Base-by-base conservation (phyloP, 2,113 vertebrate species). In the Galeopterus variegatus region DNA sequence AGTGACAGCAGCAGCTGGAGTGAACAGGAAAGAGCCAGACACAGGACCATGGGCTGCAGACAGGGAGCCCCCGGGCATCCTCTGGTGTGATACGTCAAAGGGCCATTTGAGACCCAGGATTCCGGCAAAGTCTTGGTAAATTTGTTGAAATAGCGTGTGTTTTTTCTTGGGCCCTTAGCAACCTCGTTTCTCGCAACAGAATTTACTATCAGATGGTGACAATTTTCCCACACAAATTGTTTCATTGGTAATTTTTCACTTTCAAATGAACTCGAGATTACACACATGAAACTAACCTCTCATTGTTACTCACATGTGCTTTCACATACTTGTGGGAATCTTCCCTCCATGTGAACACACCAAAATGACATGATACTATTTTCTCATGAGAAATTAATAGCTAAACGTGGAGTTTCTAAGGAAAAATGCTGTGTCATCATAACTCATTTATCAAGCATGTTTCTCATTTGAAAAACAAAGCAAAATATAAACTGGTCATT, bases 141-240 rank as follows among this genome's bases (percentile, higher is more conserved):
- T 45, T 12, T 33, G 18, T 12, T 64, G 58, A 28, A 41, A 33
- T 1, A 2, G 31, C 9, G 33, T 19, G 52, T 8, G 50, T n/a
- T 8, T 28, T n/a, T 28, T 24, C 31, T 76, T 1, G 8, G 56
- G 67, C 54, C 0, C 0, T 24, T 5, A 9, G 13, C 41, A 33
- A 31, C 33, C 11, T 5, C 23, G 1, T 60, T 41, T n/a, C 10
- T 1, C 5, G 18, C 18, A 5, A 15, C 15, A 21, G 24, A 31
- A 10, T 3, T 6, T 8, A 0, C 80, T 23, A 5, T n/a, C 8
- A 6, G 0, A 21, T 26, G 5, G 48, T 28, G 88, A 52, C 6
- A 0, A 1, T 13, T 15, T 33, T 41, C 52, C 48, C 28, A 8
- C 19, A 3, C 3, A 3, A 1, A 11, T 69, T 1, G 6, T 28